Evolutionary conservation across 2,113 vertebrate genomes (phyloP).

Genomic region (Cavia porcellus): DNA sequence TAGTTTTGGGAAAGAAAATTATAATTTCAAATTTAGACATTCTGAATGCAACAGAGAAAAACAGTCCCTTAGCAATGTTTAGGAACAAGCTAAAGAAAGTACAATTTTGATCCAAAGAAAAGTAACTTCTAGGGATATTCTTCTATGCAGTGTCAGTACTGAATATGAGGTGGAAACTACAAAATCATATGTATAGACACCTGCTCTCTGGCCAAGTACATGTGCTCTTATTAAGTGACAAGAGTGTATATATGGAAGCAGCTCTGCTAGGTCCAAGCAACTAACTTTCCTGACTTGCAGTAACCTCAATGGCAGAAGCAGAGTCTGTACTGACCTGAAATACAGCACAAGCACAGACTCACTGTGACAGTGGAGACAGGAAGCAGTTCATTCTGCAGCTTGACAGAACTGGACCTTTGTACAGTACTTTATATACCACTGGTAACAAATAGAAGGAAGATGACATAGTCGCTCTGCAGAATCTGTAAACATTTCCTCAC

Average conservation of each 20-base stretch:
- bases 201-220: background rate
- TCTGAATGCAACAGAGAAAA: background rate
- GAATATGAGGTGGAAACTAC: background rate
- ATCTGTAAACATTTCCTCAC: background rate
- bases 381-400: background rate
- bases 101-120: background rate
- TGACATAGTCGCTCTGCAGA: background rate
- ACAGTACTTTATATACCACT: background rate
- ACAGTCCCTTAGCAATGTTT: background rate
- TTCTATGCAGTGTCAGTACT: background rate
- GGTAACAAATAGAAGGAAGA: background rate
- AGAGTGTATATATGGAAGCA: background rate
- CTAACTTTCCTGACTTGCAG: background rate
- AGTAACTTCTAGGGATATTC: background rate
- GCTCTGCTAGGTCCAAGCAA: background rate
- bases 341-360: background rate
- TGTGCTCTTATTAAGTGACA: background rate
- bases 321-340: constrained; percentile 3
- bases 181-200: background rate
- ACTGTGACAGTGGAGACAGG: background rate
- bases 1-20: constrained; percentile 2
- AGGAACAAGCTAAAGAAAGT: background rate
- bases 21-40: constrained; percentile 35
- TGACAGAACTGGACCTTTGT: background rate
- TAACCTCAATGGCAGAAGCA: background rate